Evolutionary conservation across 2,888 invertebrate genomes (phyloP), one percentile per base, ranked within the genome.

Genomic region (Andricus quercusramuli): DNA sequence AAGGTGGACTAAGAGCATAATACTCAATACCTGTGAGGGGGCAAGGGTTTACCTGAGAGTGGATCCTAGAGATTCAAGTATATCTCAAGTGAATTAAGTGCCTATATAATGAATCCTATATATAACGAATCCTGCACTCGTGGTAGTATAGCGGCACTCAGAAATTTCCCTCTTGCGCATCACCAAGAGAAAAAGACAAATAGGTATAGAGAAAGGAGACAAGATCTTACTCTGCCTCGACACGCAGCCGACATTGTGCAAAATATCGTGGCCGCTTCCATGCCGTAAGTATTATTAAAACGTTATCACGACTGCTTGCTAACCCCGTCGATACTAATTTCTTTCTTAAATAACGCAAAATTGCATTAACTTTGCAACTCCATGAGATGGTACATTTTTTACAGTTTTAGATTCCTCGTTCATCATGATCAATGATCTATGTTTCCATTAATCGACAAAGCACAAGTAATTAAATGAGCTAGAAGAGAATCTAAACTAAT

Each of bases 291-390:
- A 90, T 91, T 91, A 92, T 91, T 91, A 92, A 91, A 91, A 89
- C 87, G 89, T 90, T 91, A 92, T 91, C 90, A 90, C 89, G 88
- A 85, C 85, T 85, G 88, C 87, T 86, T 87, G 86, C 87, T 89
- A 89, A 89, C 87, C 88, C 85, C 86, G 86, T 83, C 87, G 86
- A 91, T 91, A 90, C 89, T 91, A 91, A 91, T 91, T 91, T 89
- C 88, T 90, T 88, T 86, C 90, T 90, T 91, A 91, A 91, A 92
- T 92, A 91, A 91, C 91, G 88, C 90, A 87, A 87, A 89, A 88
- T 89, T 88, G 87, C 90, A 90, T 90, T 91, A 90, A 20, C 51
- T 56, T n/a, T 29, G 22, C 37, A 74, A 74, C 29, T 74, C 56
- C 56, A 74, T n/a, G 25, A 70, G 11, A 51, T 59, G 1, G 56